phyloP scores from a whole-genome alignment of 2,888 invertebrate genomes.

The Epinotia bilunana region DNA sequence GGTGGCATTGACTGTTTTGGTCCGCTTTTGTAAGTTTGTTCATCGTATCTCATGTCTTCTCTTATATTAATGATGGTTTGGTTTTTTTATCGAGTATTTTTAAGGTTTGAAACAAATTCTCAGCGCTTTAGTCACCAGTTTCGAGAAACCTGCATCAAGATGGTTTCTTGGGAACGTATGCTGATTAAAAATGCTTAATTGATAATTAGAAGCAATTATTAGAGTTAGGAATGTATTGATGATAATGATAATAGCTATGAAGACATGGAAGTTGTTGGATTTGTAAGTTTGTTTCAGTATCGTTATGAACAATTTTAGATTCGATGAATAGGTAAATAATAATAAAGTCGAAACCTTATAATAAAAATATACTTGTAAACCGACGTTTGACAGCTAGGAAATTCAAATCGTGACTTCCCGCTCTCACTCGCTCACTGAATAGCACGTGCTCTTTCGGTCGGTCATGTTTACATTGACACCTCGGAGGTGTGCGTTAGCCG shows the following conservation, averaged over 20 bases:
- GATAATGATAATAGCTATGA: conserved; percentile 7
- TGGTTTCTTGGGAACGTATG: conserved; percentile 28
- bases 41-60: conserved; percentile 41
- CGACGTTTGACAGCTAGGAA: too few relatives aligned
- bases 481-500: too few relatives aligned
- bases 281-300: neutral
- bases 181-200: conserved; percentile 31
- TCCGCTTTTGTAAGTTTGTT: conserved; percentile 13
- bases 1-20: neutral
- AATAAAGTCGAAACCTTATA: too few relatives aligned
- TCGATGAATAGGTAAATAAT: too few relatives aligned
- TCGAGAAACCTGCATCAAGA: conserved; percentile 47
- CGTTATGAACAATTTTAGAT: too few relatives aligned
- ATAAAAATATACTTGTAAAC: too few relatives aligned
- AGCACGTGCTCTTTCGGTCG: too few relatives aligned
- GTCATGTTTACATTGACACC: too few relatives aligned
- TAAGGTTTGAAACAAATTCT: conserved; percentile 46
- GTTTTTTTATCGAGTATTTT: conserved; percentile 44
- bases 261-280: neutral
- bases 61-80: conserved; percentile 44
- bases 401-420: too few relatives aligned
- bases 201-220: conserved; percentile 29
- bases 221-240: neutral
- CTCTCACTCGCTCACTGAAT: too few relatives aligned
- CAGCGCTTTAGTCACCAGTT: conserved; percentile 48